Percentiles rank a stretch among this genome's conserved stretches.
These are phyloP conservation scores for Lymantria dispar DNA, from an alignment of 2,888 invertebrate genomes.

Conservation along the genomic window DNA sequence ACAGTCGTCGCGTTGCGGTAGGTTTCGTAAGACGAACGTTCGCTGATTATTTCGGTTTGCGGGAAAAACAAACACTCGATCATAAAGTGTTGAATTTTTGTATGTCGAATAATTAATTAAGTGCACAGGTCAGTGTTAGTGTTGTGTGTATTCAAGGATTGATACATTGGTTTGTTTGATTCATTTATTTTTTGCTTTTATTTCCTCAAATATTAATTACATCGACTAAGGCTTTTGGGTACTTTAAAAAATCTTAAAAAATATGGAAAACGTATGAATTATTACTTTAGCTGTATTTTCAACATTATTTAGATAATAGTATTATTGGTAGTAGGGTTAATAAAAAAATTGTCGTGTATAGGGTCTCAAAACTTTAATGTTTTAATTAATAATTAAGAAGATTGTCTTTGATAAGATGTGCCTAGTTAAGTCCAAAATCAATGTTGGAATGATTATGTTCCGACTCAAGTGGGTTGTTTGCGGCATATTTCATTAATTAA, in stretches of 20 bases:
- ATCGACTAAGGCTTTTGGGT: too few species aligned
- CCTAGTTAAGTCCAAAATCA: neutral
- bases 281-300: too few species aligned
- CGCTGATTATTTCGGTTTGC: constrained; percentile 37
- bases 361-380: too few species aligned
- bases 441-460: constrained; percentile 12
- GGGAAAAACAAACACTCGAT: constrained; percentile 24
- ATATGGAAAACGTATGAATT: too few species aligned
- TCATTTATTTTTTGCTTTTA: constrained; percentile 15
- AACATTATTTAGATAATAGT: too few species aligned
- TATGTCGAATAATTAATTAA: constrained; percentile 17
- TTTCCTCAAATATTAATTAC: constrained; percentile 12
- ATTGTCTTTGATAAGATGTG: too few species aligned
- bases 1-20: constrained; percentile 66
- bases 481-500: constrained; percentile 41
- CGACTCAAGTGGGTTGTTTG: constrained; percentile 15
- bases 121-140: constrained; percentile 30
- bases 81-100: constrained; percentile 37
- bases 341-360: too few species aligned
- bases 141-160: constrained; percentile 33
- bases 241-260: too few species aligned
- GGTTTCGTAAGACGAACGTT: constrained; percentile 54
- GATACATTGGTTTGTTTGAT: constrained; percentile 42
- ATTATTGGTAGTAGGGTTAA: too few species aligned
- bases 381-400: too few species aligned